Base-by-base conservation (phyloP, 2,797 vertebrate species). In the Monodelphis domestica region DNA sequence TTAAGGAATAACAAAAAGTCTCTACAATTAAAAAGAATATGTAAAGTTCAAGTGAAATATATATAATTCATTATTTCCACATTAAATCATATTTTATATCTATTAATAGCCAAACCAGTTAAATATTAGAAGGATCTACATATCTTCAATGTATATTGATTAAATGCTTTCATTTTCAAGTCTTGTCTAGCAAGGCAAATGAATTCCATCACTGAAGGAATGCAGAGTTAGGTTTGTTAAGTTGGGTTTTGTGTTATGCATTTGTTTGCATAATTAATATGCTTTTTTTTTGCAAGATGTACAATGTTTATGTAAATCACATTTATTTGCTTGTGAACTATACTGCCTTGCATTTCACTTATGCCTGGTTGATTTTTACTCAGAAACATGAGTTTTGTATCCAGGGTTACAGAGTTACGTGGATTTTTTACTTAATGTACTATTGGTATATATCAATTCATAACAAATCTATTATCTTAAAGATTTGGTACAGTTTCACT, bases 111-210 rank as follows among this genome's bases (percentile, higher is more conserved):
- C 24, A 51, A 4, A 56, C 54, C 59, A 53, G 91, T 95, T 78
- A 96, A 70, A 91, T 93, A 94, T 90, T 55, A 93, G 53, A 33
- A 7, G 52, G 21, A 3, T 50, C 12, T 89, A 52, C 50, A 90
- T 30, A 12, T 78, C 54, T 90, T 92, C 29, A 87, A 88, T 59
- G 89, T 50, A 38, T 0, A n/a, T 52, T 59, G 29, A 0, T 93
- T 50, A 93, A 96, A 90, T 24, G 53, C 2, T 59, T 95, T 50
- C 24, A 4, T 24, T 92, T 94, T 38, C 84, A 50, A 95, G 4
- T 78, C 5, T 94, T n/a, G 4, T 89, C 9, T 91, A 91, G 0
- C 1, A 51, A 21, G 53, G n/a, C n/a, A 90, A 55, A 52, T 14
- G 4, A 70, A 88, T 88, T n/a, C 45, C n/a, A 78, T 51, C 21